Evolutionary conservation across 2,113 vertebrate genomes (phyloP).

Genomic region (Panurus biarmicus): DNA sequence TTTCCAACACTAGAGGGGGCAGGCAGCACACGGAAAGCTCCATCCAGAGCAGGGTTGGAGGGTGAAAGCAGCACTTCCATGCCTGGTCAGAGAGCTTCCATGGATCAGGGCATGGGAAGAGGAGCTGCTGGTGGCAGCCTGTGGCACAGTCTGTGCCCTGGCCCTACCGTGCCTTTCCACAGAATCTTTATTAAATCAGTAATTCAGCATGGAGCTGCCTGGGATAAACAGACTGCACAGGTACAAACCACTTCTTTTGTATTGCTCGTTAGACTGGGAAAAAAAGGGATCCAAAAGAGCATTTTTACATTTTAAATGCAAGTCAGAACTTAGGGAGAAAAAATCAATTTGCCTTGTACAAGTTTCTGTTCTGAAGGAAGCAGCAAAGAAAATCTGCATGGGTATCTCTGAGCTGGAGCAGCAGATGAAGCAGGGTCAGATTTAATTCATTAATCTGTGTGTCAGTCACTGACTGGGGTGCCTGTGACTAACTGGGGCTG

Average conservation of each 20-base stretch:
- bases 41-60: not conserved
- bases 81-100: not conserved
- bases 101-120: not conserved
- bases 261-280: not conserved
- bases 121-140: constrained; percentile 2
- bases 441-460: not conserved
- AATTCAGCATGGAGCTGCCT: not conserved
- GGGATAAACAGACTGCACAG: not conserved
- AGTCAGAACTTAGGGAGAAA: not conserved
- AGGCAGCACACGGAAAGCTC: not conserved
- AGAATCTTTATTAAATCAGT: not conserved
- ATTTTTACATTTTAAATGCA: not conserved
- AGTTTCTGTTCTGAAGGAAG: not conserved
- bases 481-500: not conserved
- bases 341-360: not conserved
- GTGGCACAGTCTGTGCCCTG: not conserved
- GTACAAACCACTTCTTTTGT: not conserved
- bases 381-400: not conserved
- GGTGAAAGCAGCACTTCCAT: not conserved
- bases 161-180: not conserved
- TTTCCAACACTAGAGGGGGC: constrained; percentile 31
- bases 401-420: not conserved
- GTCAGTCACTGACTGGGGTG: not conserved
- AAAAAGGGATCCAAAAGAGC: not conserved
- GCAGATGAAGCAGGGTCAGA: not conserved